phyloP scores from a whole-genome alignment of 2,797 vertebrate genomes.

The Manis javanica region DNA sequence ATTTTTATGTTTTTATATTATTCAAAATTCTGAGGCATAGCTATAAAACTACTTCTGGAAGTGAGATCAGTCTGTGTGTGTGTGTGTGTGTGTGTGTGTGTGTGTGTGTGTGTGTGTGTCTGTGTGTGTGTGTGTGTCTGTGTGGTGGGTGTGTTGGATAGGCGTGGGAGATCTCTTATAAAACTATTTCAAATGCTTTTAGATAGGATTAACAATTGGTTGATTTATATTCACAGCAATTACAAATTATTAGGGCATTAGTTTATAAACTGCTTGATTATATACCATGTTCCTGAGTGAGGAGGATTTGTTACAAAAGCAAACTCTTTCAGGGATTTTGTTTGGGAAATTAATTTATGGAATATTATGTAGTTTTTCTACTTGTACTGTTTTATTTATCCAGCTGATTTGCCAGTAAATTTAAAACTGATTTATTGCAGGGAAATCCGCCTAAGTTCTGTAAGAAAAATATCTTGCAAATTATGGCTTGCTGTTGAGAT shows the following conservation, averaged over 20 bases:
- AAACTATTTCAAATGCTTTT: conserved; percentile 49
- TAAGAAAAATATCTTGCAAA: conserved; percentile 51
- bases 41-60: conserved; percentile 9
- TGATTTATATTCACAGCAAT: conserved; percentile 56
- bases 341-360: conserved; percentile 34
- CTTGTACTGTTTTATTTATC: background rate
- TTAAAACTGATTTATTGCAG: conserved; percentile 24
- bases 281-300: background rate
- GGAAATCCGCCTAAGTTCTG: background rate
- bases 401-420: conserved; percentile 43
- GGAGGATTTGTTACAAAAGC: conserved; percentile 7
- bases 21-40: conserved; percentile 13
- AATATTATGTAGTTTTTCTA: background rate
- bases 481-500: conserved; percentile 27
- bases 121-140: background rate
- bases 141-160: background rate
- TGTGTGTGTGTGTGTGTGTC: background rate
- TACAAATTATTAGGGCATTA: conserved; percentile 50
- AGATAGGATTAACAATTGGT: conserved; percentile 32
- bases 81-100: background rate
- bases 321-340: background rate
- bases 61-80: background rate
- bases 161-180: background rate
- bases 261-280: conserved; percentile 51
- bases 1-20: background rate